Evolutionary conservation across 2,113 vertebrate species (phyloP).

Genomic region (Cynopterus brachyotis): DNA sequence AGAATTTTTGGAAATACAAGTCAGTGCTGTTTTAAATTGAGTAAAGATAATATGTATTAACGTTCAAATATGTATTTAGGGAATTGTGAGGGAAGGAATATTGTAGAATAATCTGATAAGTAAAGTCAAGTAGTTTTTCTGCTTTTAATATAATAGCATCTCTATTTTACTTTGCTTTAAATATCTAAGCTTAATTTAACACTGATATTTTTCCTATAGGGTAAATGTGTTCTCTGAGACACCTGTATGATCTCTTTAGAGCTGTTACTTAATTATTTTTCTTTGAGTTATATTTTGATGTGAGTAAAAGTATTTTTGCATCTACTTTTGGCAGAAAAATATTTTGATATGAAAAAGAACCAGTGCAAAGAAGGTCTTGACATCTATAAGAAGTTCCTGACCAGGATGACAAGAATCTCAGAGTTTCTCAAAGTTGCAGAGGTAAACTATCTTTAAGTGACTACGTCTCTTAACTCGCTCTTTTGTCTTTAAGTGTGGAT

Average conservation of each 20-base stretch:
- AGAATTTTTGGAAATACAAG: conserved; percentile 15
- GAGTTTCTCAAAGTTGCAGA: conserved; percentile 99
- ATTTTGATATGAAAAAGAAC: conserved; percentile 99
- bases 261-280: background rate
- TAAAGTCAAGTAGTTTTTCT: background rate
- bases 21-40: background rate
- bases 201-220: background rate
- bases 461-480: background rate
- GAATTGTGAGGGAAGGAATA: background rate
- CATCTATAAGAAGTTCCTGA: conserved; percentile 99
- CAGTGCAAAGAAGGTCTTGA: conserved; percentile 99
- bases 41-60: background rate
- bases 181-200: background rate
- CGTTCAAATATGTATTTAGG: background rate
- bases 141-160: background rate
- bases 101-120: background rate
- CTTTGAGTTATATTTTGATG: conserved; percentile 35
- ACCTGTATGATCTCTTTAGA: background rate
- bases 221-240: background rate
- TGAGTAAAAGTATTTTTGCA: conserved; percentile 42
- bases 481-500: background rate
- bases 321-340: conserved; percentile 90
- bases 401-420: conserved; percentile 98
- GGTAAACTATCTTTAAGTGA: conserved; percentile 82
- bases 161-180: conserved; percentile 42